Evolutionary conservation across 2,113 vertebrate genomes (phyloP).

Genomic region (Ginglymostoma cirratum): DNA sequence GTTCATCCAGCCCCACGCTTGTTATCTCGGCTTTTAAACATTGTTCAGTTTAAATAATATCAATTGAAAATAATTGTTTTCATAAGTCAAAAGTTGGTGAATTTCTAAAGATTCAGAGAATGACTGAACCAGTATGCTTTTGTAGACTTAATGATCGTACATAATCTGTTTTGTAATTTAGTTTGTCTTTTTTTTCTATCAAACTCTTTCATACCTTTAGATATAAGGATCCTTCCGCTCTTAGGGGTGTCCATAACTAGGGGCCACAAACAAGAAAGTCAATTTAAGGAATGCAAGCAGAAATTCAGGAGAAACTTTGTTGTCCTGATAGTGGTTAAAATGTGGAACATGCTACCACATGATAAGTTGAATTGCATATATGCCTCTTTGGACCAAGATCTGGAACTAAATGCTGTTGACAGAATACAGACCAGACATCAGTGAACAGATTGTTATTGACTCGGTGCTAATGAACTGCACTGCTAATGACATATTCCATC

Average conservation of each 20-base stretch:
- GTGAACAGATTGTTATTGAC: too few species aligned
- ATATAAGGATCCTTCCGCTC: not conserved
- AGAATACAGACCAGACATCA: too few species aligned
- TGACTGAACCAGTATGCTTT: not conserved
- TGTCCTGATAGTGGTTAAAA: not conserved
- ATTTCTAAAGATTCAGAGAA: not conserved
- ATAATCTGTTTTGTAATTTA: not conserved
- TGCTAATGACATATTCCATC: too few species aligned
- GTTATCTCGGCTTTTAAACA: not conserved
- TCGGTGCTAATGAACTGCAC: too few species aligned
- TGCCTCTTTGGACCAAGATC: too few species aligned
- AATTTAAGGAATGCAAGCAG: not conserved
- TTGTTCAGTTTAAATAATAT: not conserved
- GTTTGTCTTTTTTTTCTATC: not conserved
- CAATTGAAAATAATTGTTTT: not conserved
- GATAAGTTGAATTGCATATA: too few species aligned
- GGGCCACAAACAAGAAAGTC: not conserved
- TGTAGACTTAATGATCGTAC: not conserved
- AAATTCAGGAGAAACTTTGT: not conserved
- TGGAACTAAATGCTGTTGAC: too few species aligned
- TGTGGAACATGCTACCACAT: not conserved
- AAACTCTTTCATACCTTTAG: not conserved
- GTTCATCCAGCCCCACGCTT: too few species aligned
- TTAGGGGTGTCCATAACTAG: not conserved
- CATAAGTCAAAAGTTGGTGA: not conserved